Evolutionary conservation across 2,888 invertebrate genomes (phyloP).

Genomic region (Plagodis pulveraria): DNA sequence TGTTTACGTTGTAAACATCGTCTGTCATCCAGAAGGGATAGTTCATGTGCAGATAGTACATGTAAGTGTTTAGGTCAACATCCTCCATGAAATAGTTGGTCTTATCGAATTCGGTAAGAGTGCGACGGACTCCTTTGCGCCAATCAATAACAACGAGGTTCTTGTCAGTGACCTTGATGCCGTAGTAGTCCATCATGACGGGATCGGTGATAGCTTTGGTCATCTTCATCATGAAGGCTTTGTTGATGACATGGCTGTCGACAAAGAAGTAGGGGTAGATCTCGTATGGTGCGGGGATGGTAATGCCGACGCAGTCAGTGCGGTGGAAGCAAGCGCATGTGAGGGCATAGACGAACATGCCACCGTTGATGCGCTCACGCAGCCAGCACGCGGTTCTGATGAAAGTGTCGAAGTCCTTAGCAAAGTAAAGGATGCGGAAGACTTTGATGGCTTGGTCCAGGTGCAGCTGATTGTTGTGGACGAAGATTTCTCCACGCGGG

Average conservation of each 20-base stretch:
- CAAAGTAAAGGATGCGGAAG: constrained; percentile 87
- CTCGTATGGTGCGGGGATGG: constrained; percentile 90
- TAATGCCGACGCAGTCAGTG: constrained; percentile 86
- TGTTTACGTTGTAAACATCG: constrained; percentile 73
- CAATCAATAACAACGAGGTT: constrained; percentile 87
- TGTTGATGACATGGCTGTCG: constrained; percentile 88
- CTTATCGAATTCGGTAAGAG: constrained; percentile 85
- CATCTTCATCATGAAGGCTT: constrained; percentile 87
- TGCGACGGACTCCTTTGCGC: constrained; percentile 86
- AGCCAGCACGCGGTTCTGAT: constrained; percentile 88
- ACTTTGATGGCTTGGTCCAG: constrained; percentile 86
- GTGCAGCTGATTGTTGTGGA: constrained; percentile 85
- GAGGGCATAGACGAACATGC: constrained; percentile 89
- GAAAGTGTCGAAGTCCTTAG: constrained; percentile 89
- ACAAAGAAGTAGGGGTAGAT: constrained; percentile 91
- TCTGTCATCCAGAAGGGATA: constrained; percentile 89
- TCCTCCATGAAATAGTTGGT: constrained; percentile 91
- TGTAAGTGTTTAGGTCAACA: constrained; percentile 89
- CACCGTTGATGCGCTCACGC: constrained; percentile 89
- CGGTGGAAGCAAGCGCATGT: constrained; percentile 89
- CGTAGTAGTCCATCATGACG: constrained; percentile 79
- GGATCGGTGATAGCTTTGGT: constrained; percentile 84
- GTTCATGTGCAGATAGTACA: constrained; percentile 87
- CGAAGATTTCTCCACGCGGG: constrained; percentile 85
- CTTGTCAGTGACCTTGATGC: constrained; percentile 79